Evolutionary conservation across 2,113 vertebrate genomes (phyloP).

Genomic region (Riparia riparia): DNA sequence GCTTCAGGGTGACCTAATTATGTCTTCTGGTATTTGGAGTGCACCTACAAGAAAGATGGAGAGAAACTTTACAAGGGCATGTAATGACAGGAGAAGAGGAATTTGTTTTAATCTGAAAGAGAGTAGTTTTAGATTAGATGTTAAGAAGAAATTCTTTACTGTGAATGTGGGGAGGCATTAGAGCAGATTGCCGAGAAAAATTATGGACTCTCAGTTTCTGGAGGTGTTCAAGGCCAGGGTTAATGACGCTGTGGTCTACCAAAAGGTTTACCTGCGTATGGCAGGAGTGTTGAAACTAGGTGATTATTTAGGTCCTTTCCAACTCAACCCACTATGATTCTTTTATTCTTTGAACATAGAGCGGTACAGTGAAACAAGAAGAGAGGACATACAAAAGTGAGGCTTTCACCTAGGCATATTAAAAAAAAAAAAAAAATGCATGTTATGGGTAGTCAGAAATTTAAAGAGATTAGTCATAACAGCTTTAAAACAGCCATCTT

Average conservation of each 20-base stretch:
- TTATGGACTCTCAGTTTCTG: neutral
- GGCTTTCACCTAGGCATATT: accelerated
- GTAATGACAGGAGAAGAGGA: neutral
- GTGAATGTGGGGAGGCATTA: neutral
- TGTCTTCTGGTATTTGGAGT: neutral
- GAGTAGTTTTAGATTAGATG: neutral
- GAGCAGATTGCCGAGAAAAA: neutral
- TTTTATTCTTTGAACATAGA: neutral
- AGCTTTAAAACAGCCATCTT: neutral
- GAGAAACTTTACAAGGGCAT: neutral
- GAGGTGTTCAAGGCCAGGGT: neutral
- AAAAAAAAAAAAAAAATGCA: neutral
- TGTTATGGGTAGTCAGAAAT: neutral
- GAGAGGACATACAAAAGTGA: neutral
- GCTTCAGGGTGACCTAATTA: neutral
- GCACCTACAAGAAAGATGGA: neutral
- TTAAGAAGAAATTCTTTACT: neutral
- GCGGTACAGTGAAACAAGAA: neutral
- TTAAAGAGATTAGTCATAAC: neutral
- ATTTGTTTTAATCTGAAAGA: neutral
- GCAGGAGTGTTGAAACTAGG: neutral
- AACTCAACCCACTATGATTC: neutral
- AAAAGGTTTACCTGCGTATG: neutral
- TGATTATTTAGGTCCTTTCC: neutral
- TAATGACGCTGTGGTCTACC: neutral